Evolutionary conservation across 2,797 vertebrate genomes (phyloP), one percentile per base, ranked within the genome.

Genomic region (Triplophysa yarkandensis): DNA sequence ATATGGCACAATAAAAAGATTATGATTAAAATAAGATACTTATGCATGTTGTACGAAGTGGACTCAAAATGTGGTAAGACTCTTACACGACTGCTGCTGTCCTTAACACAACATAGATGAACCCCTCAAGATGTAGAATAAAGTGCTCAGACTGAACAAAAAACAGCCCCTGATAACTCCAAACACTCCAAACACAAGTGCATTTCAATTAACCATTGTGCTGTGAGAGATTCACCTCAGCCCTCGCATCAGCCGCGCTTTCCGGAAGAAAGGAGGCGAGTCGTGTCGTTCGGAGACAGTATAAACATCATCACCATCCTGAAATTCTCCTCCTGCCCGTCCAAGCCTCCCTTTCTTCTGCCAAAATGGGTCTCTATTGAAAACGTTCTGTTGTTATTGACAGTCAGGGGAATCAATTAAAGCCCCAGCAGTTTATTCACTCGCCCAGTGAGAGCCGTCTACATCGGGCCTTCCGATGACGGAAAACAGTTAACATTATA

Each of bases 381-480:
- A 81, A 75, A 71, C 5, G 8, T 63, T 61, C 75, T 77, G 85
- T 83, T 75, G 71, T 80, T 80, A 71, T 50, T 83, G 83, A 84
- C 74, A 78, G 71, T 82, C 78, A 72, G 58, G 71, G 61, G 70
- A 81, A 85, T 84, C 74, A 81, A 84, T 88, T 77, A 83, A 65
- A 61, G 78, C 78, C 82, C 44, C 66, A 16, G 67, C 44, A 46
- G 66, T 77, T 79, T 52, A 81, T 83, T 67, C 70, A 69, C 69
- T 30, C 62, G 57, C 43, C 39, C 72, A 74, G 77, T 39, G 62
- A 82, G 68, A 71, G 34, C 43, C 76, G 27, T 77, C 72, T 80
- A 76, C 60, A 65, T 48, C 28, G 58, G 17, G 76, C 58, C 74
- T 66, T 81, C 28, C 43, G 83, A 84, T 50, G 58, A 69, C 30